These are phyloP conservation scores for Callinectes sapidus DNA, from an alignment of 2,888 invertebrate genomes.

Conservation along the genomic window DNA sequence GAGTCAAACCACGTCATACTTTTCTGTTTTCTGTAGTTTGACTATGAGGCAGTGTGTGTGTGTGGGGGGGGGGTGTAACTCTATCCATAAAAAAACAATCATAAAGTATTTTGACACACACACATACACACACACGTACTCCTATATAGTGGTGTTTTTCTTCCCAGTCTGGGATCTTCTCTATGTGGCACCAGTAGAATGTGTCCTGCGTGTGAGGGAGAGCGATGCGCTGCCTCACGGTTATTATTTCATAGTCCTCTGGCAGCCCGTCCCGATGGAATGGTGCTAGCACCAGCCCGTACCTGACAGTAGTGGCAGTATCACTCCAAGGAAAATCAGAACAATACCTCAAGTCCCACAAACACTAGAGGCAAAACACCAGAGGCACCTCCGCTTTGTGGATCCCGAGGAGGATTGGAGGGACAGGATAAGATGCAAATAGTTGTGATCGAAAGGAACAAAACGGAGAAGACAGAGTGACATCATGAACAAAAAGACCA, in stretches of 20 bases:
- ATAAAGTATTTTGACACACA: neutral
- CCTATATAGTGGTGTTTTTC: constrained; percentile 73
- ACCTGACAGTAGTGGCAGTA: constrained; percentile 16
- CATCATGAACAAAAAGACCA: too few species aligned
- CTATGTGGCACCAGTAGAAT: constrained; percentile 73
- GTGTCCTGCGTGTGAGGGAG: constrained; percentile 67
- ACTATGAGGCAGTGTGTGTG: too few species aligned
- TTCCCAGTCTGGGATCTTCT: constrained; percentile 70
- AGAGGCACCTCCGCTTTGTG: too few species aligned
- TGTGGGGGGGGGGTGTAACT: too few species aligned
- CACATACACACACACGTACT: constrained; percentile 59
- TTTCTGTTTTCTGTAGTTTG: too few species aligned
- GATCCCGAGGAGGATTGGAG: too few species aligned
- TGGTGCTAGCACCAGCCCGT: constrained; percentile 54
- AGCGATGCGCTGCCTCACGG: constrained; percentile 31
- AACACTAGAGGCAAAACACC: too few species aligned
- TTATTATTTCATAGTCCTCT: constrained; percentile 37
- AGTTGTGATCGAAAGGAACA: neutral
- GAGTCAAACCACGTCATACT: too few species aligned
- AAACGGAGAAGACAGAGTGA: neutral
- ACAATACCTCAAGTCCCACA: too few species aligned
- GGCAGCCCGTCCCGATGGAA: constrained; percentile 45
- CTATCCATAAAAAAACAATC: too few species aligned
- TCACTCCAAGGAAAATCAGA: too few species aligned
- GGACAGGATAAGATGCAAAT: neutral